A percentile compares a stretch with the other conserved stretches of the same genome.
These are phyloP conservation scores for Drosophila meridiana DNA, from an alignment of 2,888 invertebrate genomes.

Conservation along the genomic window DNA sequence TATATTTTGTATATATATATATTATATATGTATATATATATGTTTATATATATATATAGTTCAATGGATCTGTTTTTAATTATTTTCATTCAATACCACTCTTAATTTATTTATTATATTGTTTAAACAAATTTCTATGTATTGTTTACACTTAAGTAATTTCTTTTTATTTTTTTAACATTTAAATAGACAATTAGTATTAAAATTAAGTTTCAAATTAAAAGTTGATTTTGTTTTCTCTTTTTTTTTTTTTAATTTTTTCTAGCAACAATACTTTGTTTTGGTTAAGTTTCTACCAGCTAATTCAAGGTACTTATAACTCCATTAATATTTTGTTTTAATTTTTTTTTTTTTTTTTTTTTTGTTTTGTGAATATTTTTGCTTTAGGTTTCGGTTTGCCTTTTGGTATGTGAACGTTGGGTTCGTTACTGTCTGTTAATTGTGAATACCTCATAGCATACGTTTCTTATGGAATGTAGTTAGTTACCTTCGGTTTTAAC, in stretches of 20 bases:
- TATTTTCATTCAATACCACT: slow-evolving; percentile 55
- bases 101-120: slow-evolving; percentile 48
- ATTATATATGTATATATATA: slow-evolving; percentile 17
- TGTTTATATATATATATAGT: slow-evolving; percentile 64
- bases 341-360: slow-evolving; percentile 12
- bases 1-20: slow-evolving; percentile 24
- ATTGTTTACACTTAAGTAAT: background rate
- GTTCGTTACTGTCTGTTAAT: slow-evolving; percentile 48
- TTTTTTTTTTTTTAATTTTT: slow-evolving; percentile 24
- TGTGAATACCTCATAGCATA: slow-evolving; percentile 14
- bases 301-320: slow-evolving; percentile 85
- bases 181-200: slow-evolving; percentile 64
- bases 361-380: slow-evolving; percentile 13
- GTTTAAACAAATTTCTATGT: slow-evolving; percentile 4
- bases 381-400: slow-evolving; percentile 17
- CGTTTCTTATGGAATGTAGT: slow-evolving; percentile 16
- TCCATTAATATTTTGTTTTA: slow-evolving; percentile 77
- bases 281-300: slow-evolving; percentile 73
- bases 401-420: slow-evolving; percentile 50
- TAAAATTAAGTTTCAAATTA: slow-evolving; percentile 29
- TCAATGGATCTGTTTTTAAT: slow-evolving; percentile 70
- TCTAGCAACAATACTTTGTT: slow-evolving; percentile 47
- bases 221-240: slow-evolving; percentile 21
- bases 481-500: slow-evolving; percentile 44
- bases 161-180: slow-evolving; percentile 26